Conservation (phyloP, 2,888 invertebrate species). For the Lasioglossum zephyrum region DNA sequence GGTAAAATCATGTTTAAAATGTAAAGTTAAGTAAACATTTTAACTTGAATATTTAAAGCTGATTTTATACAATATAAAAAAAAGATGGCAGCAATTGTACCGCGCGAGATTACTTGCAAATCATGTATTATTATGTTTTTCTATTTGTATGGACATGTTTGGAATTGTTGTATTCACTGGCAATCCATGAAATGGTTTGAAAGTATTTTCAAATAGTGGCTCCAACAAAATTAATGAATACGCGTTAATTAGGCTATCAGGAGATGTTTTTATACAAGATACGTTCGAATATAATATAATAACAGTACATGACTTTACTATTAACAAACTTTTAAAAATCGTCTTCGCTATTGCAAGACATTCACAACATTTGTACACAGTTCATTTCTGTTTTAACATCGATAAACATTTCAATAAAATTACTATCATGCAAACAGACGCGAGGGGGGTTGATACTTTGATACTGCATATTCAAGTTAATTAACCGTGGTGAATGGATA, state of each 20-base stretch:
- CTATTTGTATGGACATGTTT: background rate
- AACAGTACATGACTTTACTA: slow-evolving; percentile 7
- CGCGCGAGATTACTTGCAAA: no score
- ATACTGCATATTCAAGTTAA: slow-evolving; percentile 34
- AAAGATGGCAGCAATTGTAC: background rate
- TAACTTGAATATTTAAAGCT: background rate
- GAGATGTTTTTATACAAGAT: slow-evolving; percentile 35
- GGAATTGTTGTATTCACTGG: background rate
- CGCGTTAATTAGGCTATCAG: slow-evolving; percentile 47
- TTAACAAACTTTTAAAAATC: slow-evolving; percentile 35
- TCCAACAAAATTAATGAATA: background rate
- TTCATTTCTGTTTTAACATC: slow-evolving; percentile 54
- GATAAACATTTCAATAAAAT: slow-evolving; percentile 73
- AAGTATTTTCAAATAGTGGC: background rate
- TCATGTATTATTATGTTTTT: background rate
- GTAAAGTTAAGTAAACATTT: background rate
- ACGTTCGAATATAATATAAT: slow-evolving; percentile 28
- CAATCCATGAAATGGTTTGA: slow-evolving; percentile 57
- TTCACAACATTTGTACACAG: slow-evolving; percentile 31
- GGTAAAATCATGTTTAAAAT: background rate
- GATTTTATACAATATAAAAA: no score
- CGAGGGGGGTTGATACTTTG: slow-evolving; percentile 39
- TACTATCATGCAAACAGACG: slow-evolving; percentile 66
- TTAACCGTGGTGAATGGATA: slow-evolving; percentile 42
- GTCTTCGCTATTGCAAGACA: background rate